Conservation (phyloP, 2,888 invertebrate species). For the Hirtodrosophila histrioides region DNA sequence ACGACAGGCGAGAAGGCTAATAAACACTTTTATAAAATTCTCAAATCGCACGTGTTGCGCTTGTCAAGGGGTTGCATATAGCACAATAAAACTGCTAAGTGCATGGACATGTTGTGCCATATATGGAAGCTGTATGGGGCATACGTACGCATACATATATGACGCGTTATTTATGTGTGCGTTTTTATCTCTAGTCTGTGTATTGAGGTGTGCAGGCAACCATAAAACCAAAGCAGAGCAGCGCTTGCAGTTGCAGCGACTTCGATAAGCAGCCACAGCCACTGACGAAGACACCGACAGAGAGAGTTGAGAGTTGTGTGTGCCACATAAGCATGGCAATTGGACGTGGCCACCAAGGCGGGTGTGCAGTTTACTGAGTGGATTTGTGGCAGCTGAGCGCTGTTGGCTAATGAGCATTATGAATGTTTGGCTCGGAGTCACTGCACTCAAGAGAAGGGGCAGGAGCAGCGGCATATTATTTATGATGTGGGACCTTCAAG, state of each 20-base stretch:
- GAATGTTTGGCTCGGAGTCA: constrained; percentile 57
- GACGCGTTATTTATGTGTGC: constrained; percentile 29
- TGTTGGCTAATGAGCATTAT: constrained; percentile 58
- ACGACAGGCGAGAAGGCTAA: constrained; percentile 56
- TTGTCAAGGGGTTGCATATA: constrained; percentile 67
- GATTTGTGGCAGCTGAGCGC: constrained; percentile 11
- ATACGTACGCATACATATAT: background rate
- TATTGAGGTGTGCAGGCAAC: constrained; percentile 53
- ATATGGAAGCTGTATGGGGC: constrained; percentile 9
- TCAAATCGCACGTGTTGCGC: constrained; percentile 72
- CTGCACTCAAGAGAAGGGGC: constrained; percentile 48
- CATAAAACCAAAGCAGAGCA: constrained; percentile 40
- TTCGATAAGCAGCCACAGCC: constrained; percentile 50
- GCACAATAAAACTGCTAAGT: constrained; percentile 72
- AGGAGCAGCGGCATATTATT: constrained; percentile 17
- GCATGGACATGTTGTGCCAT: constrained; percentile 66
- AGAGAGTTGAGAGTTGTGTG: constrained; percentile 38
- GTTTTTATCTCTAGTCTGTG: constrained; percentile 36
- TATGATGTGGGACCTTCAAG: constrained; percentile 26
- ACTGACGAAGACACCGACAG: constrained; percentile 4
- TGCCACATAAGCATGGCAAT: constrained; percentile 56
- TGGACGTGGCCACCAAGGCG: constrained; percentile 53
- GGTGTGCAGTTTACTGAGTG: constrained; percentile 4
- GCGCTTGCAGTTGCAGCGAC: constrained; percentile 23
- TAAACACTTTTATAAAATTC: constrained; percentile 78